Evolutionary conservation across 1,140 invertebrate species (phyloP).

Genomic region (Riptortus pedestris): DNA sequence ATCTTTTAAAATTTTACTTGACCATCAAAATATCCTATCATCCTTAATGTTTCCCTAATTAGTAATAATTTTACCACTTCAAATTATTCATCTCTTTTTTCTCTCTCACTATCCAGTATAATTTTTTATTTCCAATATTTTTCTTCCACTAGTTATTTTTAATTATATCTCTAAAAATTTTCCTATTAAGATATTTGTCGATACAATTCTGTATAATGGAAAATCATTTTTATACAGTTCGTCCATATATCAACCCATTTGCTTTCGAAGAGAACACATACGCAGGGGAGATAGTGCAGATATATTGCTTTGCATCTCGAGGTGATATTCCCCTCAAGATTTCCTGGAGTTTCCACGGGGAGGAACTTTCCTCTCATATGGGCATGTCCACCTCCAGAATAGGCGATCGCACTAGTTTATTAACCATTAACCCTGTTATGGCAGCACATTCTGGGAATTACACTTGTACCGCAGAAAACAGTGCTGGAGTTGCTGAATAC

Average conservation of each 20-base stretch:
- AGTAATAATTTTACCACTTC: no score
- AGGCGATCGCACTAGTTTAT: constrained; percentile 46
- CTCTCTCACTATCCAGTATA: no score
- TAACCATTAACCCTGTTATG: constrained; percentile 39
- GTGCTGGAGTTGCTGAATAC: constrained; percentile 39
- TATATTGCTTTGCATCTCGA: constrained; percentile 70
- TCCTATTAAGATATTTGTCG: no score
- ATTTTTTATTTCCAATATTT: no score
- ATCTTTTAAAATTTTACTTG: no score
- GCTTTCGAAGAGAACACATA: constrained; percentile 39
- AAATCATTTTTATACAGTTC: constrained; percentile 31
- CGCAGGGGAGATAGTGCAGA: constrained; percentile 49
- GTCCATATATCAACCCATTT: constrained; percentile 36
- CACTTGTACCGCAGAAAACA: constrained; percentile 59
- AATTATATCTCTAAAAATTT: no score
- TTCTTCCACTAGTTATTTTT: no score
- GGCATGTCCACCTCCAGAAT: constrained; percentile 42
- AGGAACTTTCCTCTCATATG: constrained; percentile 30
- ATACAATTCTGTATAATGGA: no score
- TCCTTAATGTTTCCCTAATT: constrained; percentile 1
- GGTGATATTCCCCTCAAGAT: constrained; percentile 72
- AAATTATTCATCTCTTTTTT: no score
- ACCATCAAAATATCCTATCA: no score
- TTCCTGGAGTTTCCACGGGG: constrained; percentile 54
- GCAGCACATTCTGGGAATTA: constrained; percentile 61